Evolutionary conservation across 2,113 vertebrate genomes (phyloP).

Genomic region (Chloroceryle aenea): DNA sequence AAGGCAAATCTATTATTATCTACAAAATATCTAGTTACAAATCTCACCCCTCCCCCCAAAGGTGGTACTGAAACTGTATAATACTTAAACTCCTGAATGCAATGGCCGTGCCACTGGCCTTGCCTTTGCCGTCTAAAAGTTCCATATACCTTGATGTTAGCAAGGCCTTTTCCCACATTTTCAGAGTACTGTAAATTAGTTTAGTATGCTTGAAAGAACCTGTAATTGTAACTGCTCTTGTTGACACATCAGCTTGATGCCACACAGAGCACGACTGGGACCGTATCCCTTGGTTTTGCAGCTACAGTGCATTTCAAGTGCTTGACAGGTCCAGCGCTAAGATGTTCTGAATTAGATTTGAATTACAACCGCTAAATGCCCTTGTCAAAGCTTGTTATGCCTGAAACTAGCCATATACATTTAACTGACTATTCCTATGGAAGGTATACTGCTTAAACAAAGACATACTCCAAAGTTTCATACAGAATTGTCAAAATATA

Average conservation of each 20-base stretch:
- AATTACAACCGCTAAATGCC: slow-evolving; percentile 99
- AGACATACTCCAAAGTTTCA: slow-evolving; percentile 89
- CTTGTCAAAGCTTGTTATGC: slow-evolving; percentile 96
- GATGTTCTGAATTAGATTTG: slow-evolving; percentile 99
- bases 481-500: slow-evolving; percentile 91
- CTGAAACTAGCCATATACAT: slow-evolving; percentile 94
- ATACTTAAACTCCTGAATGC: slow-evolving; percentile 28
- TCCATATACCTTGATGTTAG: slow-evolving; percentile 56
- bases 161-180: slow-evolving; percentile 78
- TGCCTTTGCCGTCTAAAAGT: slow-evolving; percentile 63
- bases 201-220: slow-evolving; percentile 86
- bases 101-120: slow-evolving; percentile 55
- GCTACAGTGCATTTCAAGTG: slow-evolving; percentile 90
- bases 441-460: slow-evolving; percentile 89
- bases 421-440: slow-evolving; percentile 84
- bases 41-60: background rate
- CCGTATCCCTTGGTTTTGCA: slow-evolving; percentile 79
- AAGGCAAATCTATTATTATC: slow-evolving; percentile 67
- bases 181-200: slow-evolving; percentile 85
- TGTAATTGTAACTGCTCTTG: slow-evolving; percentile 88
- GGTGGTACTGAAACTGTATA: background rate
- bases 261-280: slow-evolving; percentile 88
- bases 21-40: slow-evolving; percentile 64
- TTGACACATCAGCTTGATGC: slow-evolving; percentile 93
- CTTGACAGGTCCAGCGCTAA: slow-evolving; percentile 98